phyloP scores from a whole-genome alignment of 2,797 vertebrate genomes.

The Hylomyscus alleni region DNA sequence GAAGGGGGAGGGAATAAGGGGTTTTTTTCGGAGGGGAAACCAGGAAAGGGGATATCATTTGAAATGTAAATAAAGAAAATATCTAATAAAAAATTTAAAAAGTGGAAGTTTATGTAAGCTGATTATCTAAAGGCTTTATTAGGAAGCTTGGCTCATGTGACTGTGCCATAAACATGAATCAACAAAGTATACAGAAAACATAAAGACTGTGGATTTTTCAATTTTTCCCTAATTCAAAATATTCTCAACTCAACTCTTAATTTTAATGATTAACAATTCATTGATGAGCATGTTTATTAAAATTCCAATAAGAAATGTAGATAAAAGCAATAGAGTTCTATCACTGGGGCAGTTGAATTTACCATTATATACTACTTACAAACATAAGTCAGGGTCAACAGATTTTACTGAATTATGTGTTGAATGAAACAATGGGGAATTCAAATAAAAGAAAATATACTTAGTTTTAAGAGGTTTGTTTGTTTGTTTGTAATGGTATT shows the following conservation, averaged over 20 bases:
- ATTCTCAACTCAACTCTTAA: slow-evolving; percentile 28
- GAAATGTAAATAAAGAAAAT: no score
- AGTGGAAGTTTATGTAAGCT: no score
- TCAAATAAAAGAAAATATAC: neutral
- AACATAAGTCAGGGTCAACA: neutral
- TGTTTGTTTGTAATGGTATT: neutral
- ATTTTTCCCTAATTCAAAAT: neutral
- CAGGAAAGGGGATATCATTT: no score
- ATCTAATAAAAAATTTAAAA: no score
- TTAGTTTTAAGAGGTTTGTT: neutral
- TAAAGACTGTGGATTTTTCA: neutral
- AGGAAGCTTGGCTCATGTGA: neutral
- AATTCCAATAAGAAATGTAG: slow-evolving; percentile 25
- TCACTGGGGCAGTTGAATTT: neutral
- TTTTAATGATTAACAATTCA: neutral
- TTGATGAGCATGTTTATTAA: neutral
- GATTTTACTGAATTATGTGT: neutral
- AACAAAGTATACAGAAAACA: slow-evolving; percentile 1
- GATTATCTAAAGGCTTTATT: neutral
- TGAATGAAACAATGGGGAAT: slow-evolving; percentile 1
- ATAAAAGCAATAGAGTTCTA: neutral
- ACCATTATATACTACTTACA: neutral
- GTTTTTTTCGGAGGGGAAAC: no score
- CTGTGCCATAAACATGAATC: neutral
- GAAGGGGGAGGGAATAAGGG: no score